Conservation (phyloP, 2,797 vertebrate species). For the Phalloptychus januarius region DNA sequence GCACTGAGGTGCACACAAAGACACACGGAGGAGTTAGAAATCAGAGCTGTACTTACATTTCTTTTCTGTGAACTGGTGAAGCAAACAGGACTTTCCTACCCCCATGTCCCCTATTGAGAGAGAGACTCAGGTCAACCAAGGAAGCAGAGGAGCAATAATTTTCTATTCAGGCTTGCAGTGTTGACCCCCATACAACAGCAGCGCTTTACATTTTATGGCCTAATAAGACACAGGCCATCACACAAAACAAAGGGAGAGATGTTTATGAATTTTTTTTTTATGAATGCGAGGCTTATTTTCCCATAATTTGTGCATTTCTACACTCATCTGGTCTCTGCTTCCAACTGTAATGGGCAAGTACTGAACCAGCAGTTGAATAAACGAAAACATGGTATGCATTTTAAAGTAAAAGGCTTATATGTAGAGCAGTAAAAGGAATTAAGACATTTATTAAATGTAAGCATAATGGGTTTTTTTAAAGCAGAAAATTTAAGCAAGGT, state of each 20-base stretch:
- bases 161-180: constrained; percentile 37
- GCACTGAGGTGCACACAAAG: constrained; percentile 27
- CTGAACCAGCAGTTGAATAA: background rate
- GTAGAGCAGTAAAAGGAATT: background rate
- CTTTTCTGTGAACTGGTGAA: constrained; percentile 99
- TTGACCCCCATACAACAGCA: constrained; percentile 20
- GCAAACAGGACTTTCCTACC: constrained; percentile 98
- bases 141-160: constrained; percentile 34
- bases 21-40: constrained; percentile 9
- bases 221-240: background rate
- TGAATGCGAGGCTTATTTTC: background rate
- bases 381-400: background rate
- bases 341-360: background rate
- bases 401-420: background rate
- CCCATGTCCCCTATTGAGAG: constrained; percentile 93
- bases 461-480: background rate
- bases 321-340: background rate
- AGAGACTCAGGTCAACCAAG: constrained; percentile 48
- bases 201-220: constrained; percentile 31
- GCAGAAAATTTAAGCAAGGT: background rate
- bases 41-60: constrained; percentile 90
- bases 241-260: background rate
- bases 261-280: background rate
- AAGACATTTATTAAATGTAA: background rate
- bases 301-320: background rate